phyloP scores from a whole-genome alignment of 2,888 invertebrate species.

The Schrankia costaestrigalis region DNA sequence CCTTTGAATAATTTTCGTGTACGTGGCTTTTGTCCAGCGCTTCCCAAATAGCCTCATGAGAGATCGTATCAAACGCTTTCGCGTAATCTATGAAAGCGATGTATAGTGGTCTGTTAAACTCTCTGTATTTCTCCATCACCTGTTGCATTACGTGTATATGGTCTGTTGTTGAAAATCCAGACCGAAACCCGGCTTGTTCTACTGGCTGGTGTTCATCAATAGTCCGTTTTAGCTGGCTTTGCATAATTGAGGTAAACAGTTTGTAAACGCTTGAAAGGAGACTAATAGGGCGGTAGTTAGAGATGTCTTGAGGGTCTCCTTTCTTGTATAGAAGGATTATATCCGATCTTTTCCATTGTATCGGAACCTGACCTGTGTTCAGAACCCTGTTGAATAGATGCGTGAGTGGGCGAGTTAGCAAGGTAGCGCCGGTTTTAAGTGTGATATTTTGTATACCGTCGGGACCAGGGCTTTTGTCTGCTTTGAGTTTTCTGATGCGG shows the following conservation, averaged over 20 bases:
- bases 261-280: conserved; percentile 5
- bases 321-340: conserved; percentile 12
- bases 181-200: conserved; percentile 11
- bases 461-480: not conserved
- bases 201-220: conserved; percentile 5
- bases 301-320: conserved; percentile 4
- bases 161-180: conserved; percentile 8
- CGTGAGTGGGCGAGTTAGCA: not conserved
- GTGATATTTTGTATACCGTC: conserved; percentile 2
- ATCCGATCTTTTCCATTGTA: conserved; percentile 10
- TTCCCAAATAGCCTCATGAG: conserved; percentile 11
- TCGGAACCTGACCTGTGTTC: conserved; percentile 7
- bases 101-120: conserved; percentile 4
- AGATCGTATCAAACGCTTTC: conserved; percentile 11
- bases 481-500: not conserved
- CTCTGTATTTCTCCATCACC: not conserved
- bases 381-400: conserved; percentile 7
- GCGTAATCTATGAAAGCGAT: conserved; percentile 11
- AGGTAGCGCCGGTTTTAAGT: conserved; percentile 4
- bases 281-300: conserved; percentile 7
- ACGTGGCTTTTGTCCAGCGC: conserved; percentile 2
- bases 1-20: conserved; percentile 7
- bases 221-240: not conserved
- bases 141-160: conserved; percentile 3
- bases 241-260: conserved; percentile 1